phyloP scores from a whole-genome alignment of 2,888 invertebrate species.

The Diabrotica balteata region DNA sequence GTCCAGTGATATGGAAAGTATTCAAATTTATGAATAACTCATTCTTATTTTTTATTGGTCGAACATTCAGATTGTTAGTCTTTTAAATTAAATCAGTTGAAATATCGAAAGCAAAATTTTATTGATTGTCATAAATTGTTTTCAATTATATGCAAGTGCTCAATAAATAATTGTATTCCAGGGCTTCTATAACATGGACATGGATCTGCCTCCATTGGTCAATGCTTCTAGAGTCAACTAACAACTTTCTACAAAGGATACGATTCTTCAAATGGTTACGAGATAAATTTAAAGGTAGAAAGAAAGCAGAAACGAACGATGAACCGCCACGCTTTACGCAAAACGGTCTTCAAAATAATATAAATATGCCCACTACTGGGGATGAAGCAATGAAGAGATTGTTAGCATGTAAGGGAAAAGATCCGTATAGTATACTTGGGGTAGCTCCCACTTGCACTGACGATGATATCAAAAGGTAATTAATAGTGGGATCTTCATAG shows the following conservation, averaged over 20 bases:
- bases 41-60: no score
- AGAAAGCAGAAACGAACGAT: constrained; percentile 55
- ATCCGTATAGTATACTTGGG: constrained; percentile 82
- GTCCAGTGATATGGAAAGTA: no score
- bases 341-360: constrained; percentile 72
- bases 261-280: constrained; percentile 55
- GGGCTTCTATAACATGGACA: constrained; percentile 51
- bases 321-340: constrained; percentile 60
- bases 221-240: constrained; percentile 47
- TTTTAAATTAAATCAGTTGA: no score
- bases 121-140: no score
- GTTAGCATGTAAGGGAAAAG: constrained; percentile 92
- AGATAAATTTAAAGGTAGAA: constrained; percentile 54
- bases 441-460: constrained; percentile 88
- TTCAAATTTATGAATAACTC: no score
- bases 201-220: constrained; percentile 52
- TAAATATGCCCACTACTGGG: constrained; percentile 85
- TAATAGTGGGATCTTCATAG: neutral
- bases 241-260: constrained; percentile 49
- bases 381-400: constrained; percentile 92
- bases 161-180: constrained; percentile 33
- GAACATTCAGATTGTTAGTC: no score
- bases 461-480: constrained; percentile 84
- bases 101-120: no score
- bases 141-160: no score